These are phyloP conservation scores for Cryptoprocta ferox DNA, from an alignment of 2,797 vertebrate genomes.

Conservation along the genomic window DNA sequence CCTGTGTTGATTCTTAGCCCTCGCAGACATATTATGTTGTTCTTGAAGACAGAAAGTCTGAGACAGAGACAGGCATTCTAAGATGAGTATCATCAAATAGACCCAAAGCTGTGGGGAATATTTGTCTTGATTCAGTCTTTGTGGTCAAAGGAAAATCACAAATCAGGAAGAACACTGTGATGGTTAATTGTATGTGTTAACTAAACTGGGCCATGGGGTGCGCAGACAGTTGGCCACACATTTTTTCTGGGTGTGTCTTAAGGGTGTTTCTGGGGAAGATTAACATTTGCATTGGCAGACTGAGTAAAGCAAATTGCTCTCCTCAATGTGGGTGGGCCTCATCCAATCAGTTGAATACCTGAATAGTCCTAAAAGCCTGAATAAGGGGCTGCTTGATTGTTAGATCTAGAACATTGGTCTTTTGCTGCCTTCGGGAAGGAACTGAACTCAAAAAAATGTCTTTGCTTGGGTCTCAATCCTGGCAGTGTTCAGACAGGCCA, in stretches of 20 bases:
- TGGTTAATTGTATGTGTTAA: neutral
- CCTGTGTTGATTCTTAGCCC: neutral
- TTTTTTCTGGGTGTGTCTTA: neutral
- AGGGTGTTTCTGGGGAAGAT: neutral
- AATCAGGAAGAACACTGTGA: neutral
- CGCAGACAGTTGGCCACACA: neutral
- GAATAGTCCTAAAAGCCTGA: neutral
- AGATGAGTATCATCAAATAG: constrained; percentile 23
- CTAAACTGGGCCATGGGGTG: neutral
- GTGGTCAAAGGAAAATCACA: neutral
- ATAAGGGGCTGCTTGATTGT: neutral
- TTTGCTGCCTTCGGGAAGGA: neutral
- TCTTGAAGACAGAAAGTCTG: constrained; percentile 35
- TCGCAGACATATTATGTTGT: neutral
- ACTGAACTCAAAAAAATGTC: neutral
- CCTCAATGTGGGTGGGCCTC: neutral
- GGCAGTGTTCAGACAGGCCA: neutral
- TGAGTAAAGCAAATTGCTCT: neutral
- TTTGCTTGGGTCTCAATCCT: neutral
- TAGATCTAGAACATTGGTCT: neutral
- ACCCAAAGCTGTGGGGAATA: neutral
- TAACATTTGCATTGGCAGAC: neutral
- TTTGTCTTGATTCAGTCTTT: neutral
- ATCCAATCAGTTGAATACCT: neutral
- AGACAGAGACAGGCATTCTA: neutral